Percentiles rank a stretch among this genome's conserved stretches.
Conservation (phyloP, 1,140 invertebrate species). For the Drosophila elegans region DNA sequence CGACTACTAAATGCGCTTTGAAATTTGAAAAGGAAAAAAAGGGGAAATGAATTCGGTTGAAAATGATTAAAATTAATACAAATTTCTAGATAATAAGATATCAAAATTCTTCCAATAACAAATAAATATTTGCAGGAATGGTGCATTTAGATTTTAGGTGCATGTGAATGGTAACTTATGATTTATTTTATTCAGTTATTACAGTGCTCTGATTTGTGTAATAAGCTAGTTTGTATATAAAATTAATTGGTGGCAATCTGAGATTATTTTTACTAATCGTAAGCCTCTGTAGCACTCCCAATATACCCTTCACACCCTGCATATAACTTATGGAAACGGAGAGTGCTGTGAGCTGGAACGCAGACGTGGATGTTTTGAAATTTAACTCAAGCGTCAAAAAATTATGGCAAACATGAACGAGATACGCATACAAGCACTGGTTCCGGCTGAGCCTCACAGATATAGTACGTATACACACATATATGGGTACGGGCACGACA, state of each 20-base stretch:
- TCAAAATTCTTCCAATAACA: too few species aligned
- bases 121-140: too few species aligned
- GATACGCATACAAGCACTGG: constrained; percentile 21
- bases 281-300: neutral
- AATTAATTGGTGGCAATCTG: too few species aligned
- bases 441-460: constrained; percentile 9
- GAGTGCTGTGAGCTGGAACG: constrained; percentile 49
- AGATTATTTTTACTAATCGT: too few species aligned
- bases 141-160: too few species aligned
- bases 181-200: too few species aligned
- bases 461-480: neutral
- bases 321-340: constrained; percentile 18
- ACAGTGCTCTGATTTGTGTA: neutral
- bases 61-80: too few species aligned
- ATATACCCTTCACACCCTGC: constrained; percentile 19
- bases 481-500: constrained; percentile 44
- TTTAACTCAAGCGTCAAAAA: constrained; percentile 79
- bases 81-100: too few species aligned
- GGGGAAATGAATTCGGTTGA: neutral
- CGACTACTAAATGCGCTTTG: constrained; percentile 9
- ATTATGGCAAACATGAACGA: constrained; percentile 63
- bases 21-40: neutral
- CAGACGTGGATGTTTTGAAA: constrained; percentile 61
- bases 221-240: too few species aligned
- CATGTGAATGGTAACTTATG: too few species aligned